A percentile compares a stretch with the other conserved stretches of the same genome.
phyloP scores from a whole-genome alignment of 2,113 vertebrate species.

The Corynorhinus townsendii region DNA sequence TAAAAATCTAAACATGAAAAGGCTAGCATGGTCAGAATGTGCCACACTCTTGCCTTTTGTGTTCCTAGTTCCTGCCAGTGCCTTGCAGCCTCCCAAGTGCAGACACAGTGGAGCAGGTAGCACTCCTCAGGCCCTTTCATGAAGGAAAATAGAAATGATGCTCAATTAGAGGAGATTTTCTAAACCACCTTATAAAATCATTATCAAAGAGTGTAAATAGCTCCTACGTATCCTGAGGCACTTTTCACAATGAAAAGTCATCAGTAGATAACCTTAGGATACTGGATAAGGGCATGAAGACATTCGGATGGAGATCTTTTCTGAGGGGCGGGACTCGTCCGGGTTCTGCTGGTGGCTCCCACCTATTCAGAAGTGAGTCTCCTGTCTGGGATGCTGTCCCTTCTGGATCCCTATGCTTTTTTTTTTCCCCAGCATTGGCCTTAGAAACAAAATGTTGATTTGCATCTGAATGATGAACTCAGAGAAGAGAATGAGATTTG shows the following conservation, averaged over 20 bases:
- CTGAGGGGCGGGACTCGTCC: accelerated
- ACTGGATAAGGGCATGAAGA: neutral
- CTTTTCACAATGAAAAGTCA: neutral
- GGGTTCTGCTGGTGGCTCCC: neutral
- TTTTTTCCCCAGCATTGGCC: neutral
- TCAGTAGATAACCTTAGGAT: neutral
- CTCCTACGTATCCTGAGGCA: neutral
- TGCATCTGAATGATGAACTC: neutral
- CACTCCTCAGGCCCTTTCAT: neutral
- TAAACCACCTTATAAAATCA: conserved; percentile 18
- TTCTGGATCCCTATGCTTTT: neutral
- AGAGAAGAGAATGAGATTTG: neutral
- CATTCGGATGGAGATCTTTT: neutral
- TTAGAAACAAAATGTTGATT: neutral
- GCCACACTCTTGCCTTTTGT: accelerated
- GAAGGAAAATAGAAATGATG: conserved; percentile 47
- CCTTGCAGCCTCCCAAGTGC: accelerated
- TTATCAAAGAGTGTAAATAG: neutral
- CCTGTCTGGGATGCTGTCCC: neutral
- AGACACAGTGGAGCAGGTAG: neutral
- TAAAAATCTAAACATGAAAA: neutral
- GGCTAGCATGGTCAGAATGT: accelerated
- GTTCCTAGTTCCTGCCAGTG: neutral
- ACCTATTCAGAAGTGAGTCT: neutral
- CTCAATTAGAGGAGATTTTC: conserved; percentile 48